These are phyloP conservation scores for Achroia grisella DNA, from an alignment of 1,140 invertebrate genomes.

Conservation along the genomic window DNA sequence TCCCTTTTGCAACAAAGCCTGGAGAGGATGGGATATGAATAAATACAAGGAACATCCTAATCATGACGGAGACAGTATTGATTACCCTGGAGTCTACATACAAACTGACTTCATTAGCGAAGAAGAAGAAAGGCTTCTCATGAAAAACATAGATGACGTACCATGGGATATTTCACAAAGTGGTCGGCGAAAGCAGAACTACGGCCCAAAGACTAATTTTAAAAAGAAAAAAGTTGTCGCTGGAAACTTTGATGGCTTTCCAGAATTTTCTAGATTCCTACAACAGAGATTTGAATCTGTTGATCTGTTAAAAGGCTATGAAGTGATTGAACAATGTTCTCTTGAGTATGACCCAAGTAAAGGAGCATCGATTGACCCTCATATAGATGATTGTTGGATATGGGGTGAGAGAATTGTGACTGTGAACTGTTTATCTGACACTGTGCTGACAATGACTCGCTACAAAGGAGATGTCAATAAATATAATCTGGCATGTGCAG, in stretches of 20 bases:
- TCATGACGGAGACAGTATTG: conserved; percentile 76
- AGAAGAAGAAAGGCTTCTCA: conserved; percentile 81
- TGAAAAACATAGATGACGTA: conserved; percentile 83
- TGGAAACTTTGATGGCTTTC: conserved; percentile 91
- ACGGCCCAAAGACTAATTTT: conserved; percentile 98
- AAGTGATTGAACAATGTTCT: conserved; percentile 97
- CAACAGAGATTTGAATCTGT: conserved; percentile 84
- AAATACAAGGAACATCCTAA: conserved; percentile 78
- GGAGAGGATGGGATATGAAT: conserved; percentile 80
- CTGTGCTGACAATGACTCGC: conserved; percentile 87
- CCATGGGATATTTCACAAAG: conserved; percentile 96
- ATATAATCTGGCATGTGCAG: conserved; percentile 81
- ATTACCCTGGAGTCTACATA: conserved; percentile 83
- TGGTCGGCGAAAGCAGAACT: conserved; percentile 97
- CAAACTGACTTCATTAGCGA: conserved; percentile 83
- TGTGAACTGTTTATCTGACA: conserved; percentile 89
- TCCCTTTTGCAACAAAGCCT: conserved; percentile 82
- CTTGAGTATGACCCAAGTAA: conserved; percentile 92
- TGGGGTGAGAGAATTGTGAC: conserved; percentile 99
- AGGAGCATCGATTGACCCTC: conserved; percentile 96
- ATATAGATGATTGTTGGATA: conserved; percentile 99
- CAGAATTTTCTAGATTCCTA: conserved; percentile 85
- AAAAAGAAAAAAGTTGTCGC: conserved; percentile 91
- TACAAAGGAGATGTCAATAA: conserved; percentile 72
- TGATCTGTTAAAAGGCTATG: conserved; percentile 81